Evolutionary conservation across 2,888 invertebrate species (phyloP).

Genomic region (Folsomia manolachei): DNA sequence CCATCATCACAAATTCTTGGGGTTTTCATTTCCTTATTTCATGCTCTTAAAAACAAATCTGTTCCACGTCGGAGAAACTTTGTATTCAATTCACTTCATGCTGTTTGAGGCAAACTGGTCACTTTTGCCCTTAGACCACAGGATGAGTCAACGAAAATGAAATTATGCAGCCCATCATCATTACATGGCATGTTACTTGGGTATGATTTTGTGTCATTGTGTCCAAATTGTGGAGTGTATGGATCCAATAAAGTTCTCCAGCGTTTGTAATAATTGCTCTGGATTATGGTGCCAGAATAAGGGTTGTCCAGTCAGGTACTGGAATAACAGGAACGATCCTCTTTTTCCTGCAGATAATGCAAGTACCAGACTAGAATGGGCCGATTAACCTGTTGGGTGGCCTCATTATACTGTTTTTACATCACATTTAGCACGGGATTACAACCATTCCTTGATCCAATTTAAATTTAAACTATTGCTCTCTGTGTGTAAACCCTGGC

Average conservation of each 20-base stretch:
- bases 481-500: too few species aligned
- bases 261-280: neutral
- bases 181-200: neutral
- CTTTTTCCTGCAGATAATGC: neutral
- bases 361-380: neutral
- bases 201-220: neutral
- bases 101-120: neutral
- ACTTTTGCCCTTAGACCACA: neutral
- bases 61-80: neutral
- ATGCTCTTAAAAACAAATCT: neutral
- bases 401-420: neutral
- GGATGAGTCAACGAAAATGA: neutral
- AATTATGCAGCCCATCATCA: neutral
- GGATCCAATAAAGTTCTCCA: neutral
- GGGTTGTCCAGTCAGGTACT: too few species aligned
- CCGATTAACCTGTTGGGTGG: neutral
- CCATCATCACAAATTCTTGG: neutral
- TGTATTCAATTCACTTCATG: too few species aligned
- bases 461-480: neutral
- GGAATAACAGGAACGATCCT: neutral
- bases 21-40: neutral
- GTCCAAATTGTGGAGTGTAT: too few species aligned
- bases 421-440: neutral
- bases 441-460: neutral
- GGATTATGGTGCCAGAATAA: neutral